A percentile compares a stretch with the other conserved stretches of the same genome.
Evolutionary conservation across 2,797 vertebrate species (phyloP).

Genomic region (Harpagifer antarcticus): DNA sequence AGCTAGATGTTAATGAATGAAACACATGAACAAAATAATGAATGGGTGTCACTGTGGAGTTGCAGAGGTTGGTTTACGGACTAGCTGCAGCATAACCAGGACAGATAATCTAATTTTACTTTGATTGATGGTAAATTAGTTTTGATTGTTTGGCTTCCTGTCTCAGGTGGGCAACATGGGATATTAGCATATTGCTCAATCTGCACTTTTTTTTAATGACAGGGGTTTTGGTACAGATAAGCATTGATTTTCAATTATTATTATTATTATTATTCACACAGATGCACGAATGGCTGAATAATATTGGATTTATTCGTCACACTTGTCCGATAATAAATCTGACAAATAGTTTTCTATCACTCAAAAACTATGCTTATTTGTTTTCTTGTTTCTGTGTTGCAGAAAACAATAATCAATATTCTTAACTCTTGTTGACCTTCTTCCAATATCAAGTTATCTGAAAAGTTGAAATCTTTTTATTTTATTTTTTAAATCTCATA

Average conservation of each 20-base stretch:
- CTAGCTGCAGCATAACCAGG: conserved; percentile 11
- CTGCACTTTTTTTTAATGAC: conserved; percentile 28
- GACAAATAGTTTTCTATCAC: background rate
- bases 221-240: background rate
- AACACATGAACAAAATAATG: conserved; percentile 5
- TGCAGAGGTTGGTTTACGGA: background rate
- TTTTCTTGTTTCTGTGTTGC: background rate
- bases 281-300: background rate
- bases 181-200: conserved; percentile 60
- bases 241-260: conserved; percentile 35
- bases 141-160: conserved; percentile 44
- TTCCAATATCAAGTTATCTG: background rate
- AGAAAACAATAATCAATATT: background rate
- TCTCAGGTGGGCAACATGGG: conserved; percentile 24
- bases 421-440: background rate
- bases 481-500: background rate
- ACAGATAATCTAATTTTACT: conserved; percentile 43
- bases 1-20: background rate
- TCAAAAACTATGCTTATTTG: background rate
- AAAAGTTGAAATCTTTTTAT: background rate
- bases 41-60: background rate
- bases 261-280: background rate
- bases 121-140: conserved; percentile 44
- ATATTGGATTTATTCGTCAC: background rate
- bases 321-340: background rate